These are phyloP conservation scores for Acropternis orthonyx DNA, from an alignment of 2,797 vertebrate species.

Conservation along the genomic window DNA sequence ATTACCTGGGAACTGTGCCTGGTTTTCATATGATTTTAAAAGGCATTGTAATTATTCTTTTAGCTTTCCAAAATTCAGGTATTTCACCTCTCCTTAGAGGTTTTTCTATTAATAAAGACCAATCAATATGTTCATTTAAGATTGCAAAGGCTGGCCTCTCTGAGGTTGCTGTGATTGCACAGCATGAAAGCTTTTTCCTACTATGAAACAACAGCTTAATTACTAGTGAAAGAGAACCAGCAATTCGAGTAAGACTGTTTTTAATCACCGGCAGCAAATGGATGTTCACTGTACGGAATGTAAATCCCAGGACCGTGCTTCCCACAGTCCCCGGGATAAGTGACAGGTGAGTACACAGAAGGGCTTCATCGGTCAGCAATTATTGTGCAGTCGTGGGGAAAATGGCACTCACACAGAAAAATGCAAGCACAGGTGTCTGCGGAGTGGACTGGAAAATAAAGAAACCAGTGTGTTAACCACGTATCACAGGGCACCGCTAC, in stretches of 20 bases:
- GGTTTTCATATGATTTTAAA: neutral
- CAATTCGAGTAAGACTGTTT: neutral
- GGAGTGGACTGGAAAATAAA: neutral
- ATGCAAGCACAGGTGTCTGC: neutral
- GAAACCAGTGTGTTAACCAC: neutral
- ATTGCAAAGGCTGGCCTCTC: neutral
- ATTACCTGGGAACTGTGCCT: neutral
- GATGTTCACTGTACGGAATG: rapidly evolving
- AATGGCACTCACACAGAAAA: neutral
- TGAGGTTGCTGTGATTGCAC: neutral
- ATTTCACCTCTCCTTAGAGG: neutral
- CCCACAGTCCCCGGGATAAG: neutral
- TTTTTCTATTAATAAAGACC: neutral
- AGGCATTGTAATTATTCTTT: neutral
- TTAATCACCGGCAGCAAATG: neutral
- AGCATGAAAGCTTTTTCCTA: slow-evolving; percentile 6
- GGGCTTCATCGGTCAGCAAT: neutral
- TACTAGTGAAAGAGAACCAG: neutral
- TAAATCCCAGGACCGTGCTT: neutral
- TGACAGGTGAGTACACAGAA: neutral
- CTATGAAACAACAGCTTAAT: slow-evolving; percentile 19
- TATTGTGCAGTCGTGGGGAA: neutral
- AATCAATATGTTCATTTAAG: neutral
- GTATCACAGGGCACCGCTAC: neutral
- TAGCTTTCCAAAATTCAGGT: neutral